phyloP scores from a whole-genome alignment of 2,888 invertebrate species.

The Athalia circularis region DNA sequence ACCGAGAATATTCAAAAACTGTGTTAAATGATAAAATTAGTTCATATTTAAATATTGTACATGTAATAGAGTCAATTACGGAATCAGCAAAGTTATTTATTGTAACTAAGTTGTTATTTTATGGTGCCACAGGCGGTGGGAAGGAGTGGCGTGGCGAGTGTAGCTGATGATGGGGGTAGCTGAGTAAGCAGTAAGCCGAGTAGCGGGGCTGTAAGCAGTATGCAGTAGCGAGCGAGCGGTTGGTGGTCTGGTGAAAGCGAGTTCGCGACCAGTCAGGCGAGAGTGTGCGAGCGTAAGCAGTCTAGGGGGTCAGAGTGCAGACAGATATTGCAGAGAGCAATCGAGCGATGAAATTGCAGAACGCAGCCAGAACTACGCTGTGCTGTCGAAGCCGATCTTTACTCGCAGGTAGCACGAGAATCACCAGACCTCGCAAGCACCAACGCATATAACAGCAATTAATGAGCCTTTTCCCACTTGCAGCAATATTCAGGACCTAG shows the following conservation, averaged over 20 bases:
- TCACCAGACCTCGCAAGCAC: constrained; percentile 57
- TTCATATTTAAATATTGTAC: constrained; percentile 19
- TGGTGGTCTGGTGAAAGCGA: constrained; percentile 67
- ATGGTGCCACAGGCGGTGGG: constrained; percentile 74
- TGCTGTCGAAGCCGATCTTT: constrained; percentile 37
- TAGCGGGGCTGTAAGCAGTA: constrained; percentile 72
- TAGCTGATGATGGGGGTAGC: constrained; percentile 73
- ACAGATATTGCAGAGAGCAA: constrained; percentile 26
- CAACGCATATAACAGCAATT: constrained; percentile 45
- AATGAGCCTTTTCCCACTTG: background rate
- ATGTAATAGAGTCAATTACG: constrained; percentile 52
- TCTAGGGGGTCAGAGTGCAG: constrained; percentile 58
- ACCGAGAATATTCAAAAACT: too few relatives aligned
- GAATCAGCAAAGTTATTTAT: constrained; percentile 62
- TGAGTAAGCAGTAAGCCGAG: constrained; percentile 68
- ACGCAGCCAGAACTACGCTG: constrained; percentile 50
- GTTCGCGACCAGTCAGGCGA: constrained; percentile 54
- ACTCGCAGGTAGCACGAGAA: constrained; percentile 48
- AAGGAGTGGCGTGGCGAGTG: constrained; percentile 73
- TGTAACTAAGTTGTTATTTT: constrained; percentile 73
- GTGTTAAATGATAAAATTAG: constrained; percentile 26
- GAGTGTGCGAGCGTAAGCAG: constrained; percentile 47
- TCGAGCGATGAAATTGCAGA: constrained; percentile 50
- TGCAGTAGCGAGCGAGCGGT: constrained; percentile 63
- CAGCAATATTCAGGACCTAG: background rate